These are phyloP conservation scores for Brienomyrus longianalis DNA, from an alignment of 2,113 vertebrate genomes.

Conservation along the genomic window DNA sequence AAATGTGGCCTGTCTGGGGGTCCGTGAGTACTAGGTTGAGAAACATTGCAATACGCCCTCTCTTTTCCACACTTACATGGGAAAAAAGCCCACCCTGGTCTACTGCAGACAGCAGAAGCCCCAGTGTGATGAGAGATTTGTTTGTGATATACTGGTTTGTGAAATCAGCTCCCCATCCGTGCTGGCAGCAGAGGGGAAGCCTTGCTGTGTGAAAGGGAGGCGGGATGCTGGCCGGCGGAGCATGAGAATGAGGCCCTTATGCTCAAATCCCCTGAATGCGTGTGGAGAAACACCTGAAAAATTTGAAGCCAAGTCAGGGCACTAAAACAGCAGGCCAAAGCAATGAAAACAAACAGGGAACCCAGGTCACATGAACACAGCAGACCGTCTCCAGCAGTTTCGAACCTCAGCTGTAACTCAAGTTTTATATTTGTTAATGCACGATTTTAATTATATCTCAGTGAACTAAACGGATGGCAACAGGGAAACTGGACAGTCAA, in stretches of 20 bases:
- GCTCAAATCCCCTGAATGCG: not conserved
- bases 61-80: not conserved
- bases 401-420: not conserved
- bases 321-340: not conserved
- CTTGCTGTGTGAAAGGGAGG: not conserved
- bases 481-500: not conserved
- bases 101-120: not conserved
- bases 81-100: not conserved
- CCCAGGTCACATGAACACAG: not conserved
- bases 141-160: not conserved
- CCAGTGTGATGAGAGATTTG: not conserved
- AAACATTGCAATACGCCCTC: not conserved
- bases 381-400: not conserved
- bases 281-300: not conserved
- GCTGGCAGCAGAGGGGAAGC: not conserved
- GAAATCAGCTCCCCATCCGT: not conserved
- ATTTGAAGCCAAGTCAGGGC: not conserved
- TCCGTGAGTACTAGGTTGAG: not conserved
- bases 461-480: not conserved
- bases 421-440: not conserved
- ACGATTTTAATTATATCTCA: not conserved
- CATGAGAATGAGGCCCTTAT: not conserved
- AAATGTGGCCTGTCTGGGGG: not conserved
- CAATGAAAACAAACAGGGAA: not conserved
- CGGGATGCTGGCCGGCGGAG: not conserved